Conservation (phyloP, 2,888 invertebrate genomes). For the Pseudococcus jackbeardsleyi region DNA sequence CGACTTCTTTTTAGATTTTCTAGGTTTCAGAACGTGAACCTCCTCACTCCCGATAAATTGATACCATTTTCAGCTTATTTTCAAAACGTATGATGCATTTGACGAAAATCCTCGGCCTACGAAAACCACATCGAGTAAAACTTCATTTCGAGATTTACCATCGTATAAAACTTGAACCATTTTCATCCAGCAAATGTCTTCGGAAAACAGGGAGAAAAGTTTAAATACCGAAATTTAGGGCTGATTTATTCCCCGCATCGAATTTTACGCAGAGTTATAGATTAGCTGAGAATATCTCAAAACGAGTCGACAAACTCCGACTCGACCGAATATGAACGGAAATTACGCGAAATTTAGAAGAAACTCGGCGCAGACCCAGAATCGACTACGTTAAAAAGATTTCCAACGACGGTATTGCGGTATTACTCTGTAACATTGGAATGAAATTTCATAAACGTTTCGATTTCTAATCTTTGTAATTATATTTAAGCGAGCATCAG, state of each 20-base stretch:
- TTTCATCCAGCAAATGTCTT: not conserved
- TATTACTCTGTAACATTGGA: not conserved
- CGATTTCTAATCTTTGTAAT: not conserved
- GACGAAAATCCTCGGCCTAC: not conserved
- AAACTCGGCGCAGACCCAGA: not conserved
- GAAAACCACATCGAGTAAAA: not conserved
- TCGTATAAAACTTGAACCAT: not conserved
- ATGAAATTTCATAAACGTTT: slow-evolving; percentile 8
- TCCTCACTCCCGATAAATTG: too few relatives aligned
- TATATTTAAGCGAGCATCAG: not conserved
- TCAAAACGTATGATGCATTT: too few relatives aligned
- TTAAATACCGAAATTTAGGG: not conserved
- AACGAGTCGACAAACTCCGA: not conserved
- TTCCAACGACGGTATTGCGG: not conserved
- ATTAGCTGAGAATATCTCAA: slow-evolving; percentile 24
- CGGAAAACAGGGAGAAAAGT: not conserved
- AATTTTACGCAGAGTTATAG: not conserved
- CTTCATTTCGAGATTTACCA: not conserved
- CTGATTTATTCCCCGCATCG: not conserved
- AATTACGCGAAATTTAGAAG: slow-evolving; percentile 37
- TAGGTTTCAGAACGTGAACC: too few relatives aligned
- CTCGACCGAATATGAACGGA: slow-evolving; percentile 17
- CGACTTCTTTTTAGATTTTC: too few relatives aligned
- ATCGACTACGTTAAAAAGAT: slow-evolving; percentile 5
- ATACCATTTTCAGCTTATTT: too few relatives aligned